phyloP scores from a whole-genome alignment of 1,140 invertebrate genomes.

The Drosophila littoralis region DNA sequence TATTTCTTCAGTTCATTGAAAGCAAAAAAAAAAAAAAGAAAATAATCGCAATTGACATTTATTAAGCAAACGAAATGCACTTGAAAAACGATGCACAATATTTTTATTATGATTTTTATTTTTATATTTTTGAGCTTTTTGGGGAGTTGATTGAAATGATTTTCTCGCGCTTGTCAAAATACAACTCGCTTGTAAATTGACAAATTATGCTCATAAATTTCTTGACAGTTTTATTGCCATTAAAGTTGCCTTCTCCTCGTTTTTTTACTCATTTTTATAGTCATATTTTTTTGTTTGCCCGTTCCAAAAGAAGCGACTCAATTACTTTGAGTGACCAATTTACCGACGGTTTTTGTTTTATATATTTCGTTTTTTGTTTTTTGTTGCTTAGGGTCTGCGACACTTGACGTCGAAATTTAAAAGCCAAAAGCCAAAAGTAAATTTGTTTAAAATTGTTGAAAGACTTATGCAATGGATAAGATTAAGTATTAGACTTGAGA shows the following conservation, averaged over 20 bases:
- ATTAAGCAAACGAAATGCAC: conserved; percentile 70
- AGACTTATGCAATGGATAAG: conserved; percentile 49
- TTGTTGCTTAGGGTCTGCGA: conserved; percentile 29
- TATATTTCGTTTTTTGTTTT: conserved; percentile 19
- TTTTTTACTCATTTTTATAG: background rate
- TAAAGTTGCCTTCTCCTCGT: conserved; percentile 29
- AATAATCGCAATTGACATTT: conserved; percentile 71
- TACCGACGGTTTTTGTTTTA: conserved; percentile 19
- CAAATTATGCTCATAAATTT: conserved; percentile 73
- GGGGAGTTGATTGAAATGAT: conserved; percentile 56
- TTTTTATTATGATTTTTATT: conserved; percentile 22
- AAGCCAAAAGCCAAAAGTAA: conserved; percentile 32
- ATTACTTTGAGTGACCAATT: conserved; percentile 74
- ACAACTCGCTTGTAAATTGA: conserved; percentile 59
- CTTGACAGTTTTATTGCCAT: conserved; percentile 68
- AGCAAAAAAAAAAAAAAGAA: conserved; percentile 36
- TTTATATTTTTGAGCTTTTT: conserved; percentile 2
- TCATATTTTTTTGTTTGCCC: conserved; percentile 1
- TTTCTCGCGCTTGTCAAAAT: conserved; percentile 72
- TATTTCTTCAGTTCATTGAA: conserved; percentile 38
- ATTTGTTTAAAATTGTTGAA: conserved; percentile 3
- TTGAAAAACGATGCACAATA: conserved; percentile 48
- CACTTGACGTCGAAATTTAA: conserved; percentile 61
- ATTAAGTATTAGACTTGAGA: conserved; percentile 29
- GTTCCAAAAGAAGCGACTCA: conserved; percentile 52